Conservation (phyloP, 2,888 invertebrate species). For the Polymixis flavicincta region DNA sequence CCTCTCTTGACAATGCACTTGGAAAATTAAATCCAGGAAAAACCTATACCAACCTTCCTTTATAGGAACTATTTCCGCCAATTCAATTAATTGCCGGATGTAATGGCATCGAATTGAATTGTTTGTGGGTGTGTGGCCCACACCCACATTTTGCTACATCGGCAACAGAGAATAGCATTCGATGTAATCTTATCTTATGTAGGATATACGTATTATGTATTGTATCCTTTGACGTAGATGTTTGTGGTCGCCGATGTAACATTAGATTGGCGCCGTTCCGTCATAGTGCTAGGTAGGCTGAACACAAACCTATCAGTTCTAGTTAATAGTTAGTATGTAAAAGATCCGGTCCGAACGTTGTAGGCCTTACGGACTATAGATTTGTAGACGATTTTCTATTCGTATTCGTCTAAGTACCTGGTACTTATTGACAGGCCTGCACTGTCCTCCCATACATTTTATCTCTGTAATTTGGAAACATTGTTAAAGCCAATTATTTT, state of each 20-base stretch:
- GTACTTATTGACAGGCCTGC: too few species aligned
- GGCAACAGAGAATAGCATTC: slow-evolving; percentile 37
- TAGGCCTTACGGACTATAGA: too few species aligned
- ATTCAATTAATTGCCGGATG: slow-evolving; percentile 34
- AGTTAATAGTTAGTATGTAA: not conserved
- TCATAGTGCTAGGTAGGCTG: slow-evolving; percentile 40
- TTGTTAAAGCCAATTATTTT: too few species aligned
- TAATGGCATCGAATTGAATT: slow-evolving; percentile 32
- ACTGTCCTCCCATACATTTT: too few species aligned
- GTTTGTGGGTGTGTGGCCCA: slow-evolving; percentile 41
- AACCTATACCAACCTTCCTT: slow-evolving; percentile 5
- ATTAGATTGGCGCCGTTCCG: slow-evolving; percentile 51
- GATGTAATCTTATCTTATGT: slow-evolving; percentile 45
- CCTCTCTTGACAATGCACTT: slow-evolving; percentile 10
- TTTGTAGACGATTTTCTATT: too few species aligned
- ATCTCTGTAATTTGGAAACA: too few species aligned
- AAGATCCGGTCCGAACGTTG: too few species aligned
- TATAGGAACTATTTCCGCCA: slow-evolving; percentile 20
- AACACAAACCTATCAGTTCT: slow-evolving; percentile 4
- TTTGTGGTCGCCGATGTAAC: slow-evolving; percentile 51
- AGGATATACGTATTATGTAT: too few species aligned
- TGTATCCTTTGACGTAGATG: slow-evolving; percentile 43
- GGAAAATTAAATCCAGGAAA: slow-evolving; percentile 29
- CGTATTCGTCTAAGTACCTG: too few species aligned
- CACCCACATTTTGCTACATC: slow-evolving; percentile 40